Conservation (phyloP, 2,888 invertebrate genomes). For the Drosophila koepferae region DNA sequence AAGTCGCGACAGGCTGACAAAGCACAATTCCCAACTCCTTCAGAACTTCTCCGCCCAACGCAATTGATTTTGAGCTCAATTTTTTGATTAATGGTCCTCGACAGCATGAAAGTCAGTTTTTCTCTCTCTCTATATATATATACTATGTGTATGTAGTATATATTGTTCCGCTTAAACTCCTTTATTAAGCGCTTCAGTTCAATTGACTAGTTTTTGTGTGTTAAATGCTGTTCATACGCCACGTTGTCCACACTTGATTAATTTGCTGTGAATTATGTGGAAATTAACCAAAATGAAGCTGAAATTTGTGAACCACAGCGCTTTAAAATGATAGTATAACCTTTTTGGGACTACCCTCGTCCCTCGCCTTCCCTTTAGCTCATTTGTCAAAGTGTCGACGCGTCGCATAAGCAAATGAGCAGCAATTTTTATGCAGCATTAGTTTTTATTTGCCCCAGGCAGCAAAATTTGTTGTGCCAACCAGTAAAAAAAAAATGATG, state of each 20-base stretch:
- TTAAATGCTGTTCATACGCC: conserved; percentile 38
- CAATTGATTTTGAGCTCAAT: conserved; percentile 63
- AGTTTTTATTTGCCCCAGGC: conserved; percentile 56
- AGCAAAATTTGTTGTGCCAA: conserved; percentile 39
- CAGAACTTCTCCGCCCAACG: conserved; percentile 12
- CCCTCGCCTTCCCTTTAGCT: conserved; percentile 11
- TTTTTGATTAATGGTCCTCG: conserved; percentile 62
- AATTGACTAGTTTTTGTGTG: conserved; percentile 13
- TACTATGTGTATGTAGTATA: background rate
- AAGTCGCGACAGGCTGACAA: conserved; percentile 63
- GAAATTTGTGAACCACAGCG: conserved; percentile 5
- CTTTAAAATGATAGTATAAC: conserved; percentile 2
- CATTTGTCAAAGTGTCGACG: conserved; percentile 73
- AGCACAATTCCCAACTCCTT: conserved; percentile 46
- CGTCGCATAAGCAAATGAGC: conserved; percentile 57
- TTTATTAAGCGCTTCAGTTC: conserved; percentile 26
- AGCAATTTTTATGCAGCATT: conserved; percentile 70
- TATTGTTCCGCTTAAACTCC: conserved; percentile 9
- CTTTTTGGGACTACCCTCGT: conserved; percentile 12
- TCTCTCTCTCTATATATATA: background rate
- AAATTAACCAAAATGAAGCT: conserved; percentile 4
- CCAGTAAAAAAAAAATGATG: background rate
- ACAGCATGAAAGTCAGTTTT: conserved; percentile 37
- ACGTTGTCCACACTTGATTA: conserved; percentile 54
- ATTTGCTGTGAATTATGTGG: conserved; percentile 58